Percentiles rank a stretch among this genome's conserved stretches.
Evolutionary conservation across 1,140 invertebrate species (phyloP).

Genomic region (Rhopalosiphum padi): DNA sequence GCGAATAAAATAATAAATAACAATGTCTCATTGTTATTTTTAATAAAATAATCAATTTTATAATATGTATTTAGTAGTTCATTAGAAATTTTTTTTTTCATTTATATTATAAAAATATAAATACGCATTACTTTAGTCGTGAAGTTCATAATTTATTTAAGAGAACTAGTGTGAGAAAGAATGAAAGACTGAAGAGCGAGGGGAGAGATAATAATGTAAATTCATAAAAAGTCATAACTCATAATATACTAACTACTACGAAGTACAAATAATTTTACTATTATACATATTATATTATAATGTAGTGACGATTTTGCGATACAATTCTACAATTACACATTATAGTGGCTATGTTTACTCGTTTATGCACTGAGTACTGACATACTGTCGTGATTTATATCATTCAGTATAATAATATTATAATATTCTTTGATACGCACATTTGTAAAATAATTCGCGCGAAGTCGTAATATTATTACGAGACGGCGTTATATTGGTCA

Average conservation of each 20-base stretch:
- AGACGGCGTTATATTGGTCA: neutral
- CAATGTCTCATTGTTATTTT: too few relatives aligned
- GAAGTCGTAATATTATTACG: constrained; percentile 6
- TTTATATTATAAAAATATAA: too few relatives aligned
- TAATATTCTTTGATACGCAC: neutral
- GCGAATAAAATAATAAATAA: too few relatives aligned
- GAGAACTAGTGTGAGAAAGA: too few relatives aligned
- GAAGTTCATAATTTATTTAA: neutral
- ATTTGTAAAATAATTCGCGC: neutral
- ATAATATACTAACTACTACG: neutral
- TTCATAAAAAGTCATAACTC: neutral
- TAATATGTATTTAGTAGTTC: too few relatives aligned
- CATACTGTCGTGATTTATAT: neutral
- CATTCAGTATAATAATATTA: neutral
- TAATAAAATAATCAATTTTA: too few relatives aligned
- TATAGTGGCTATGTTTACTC: neutral
- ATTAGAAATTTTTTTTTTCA: too few relatives aligned
- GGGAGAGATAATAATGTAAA: neutral
- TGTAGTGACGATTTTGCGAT: neutral
- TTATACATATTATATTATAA: neutral
- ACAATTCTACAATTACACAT: neutral
- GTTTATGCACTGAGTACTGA: too few relatives aligned
- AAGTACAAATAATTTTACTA: neutral
- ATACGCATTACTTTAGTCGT: neutral
- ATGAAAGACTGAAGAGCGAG: too few relatives aligned